Evolutionary conservation across 2,888 invertebrate species (phyloP), one percentile per base, ranked within the genome.

Genomic region (Brenthis daphne): DNA sequence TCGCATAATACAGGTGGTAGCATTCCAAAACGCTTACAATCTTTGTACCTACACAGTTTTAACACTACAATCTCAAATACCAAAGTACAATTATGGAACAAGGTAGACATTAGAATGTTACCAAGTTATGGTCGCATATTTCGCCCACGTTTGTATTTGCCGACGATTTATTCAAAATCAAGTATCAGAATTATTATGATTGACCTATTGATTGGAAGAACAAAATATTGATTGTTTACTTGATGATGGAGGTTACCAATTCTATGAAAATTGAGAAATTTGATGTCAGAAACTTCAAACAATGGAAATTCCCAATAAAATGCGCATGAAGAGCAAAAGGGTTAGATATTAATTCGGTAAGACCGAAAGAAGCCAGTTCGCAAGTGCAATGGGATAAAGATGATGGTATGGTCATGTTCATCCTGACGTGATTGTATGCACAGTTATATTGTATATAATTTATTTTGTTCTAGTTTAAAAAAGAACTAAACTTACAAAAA

Each of bases 91-190:
- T 82, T 72, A 76, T 72, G 79, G 70, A 77, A 82, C 80, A 85
- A 81, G 82, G 84, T 79, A 77, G 79, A 83, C 78, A 83, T 81
- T 85, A 74, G 83, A 80, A 80, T 77, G 78, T 76, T 74, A 76
- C 79, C 77, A 77, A 71, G 73, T 73, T 74, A 77, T 80, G 78
- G 83, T 83, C 82, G 83, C 85, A 85, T 86, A 84, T 82, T 86
- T 85, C 87, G 84, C 90, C 91, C 86, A 90, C 91, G 81, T 84
- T 84, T 77, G 80, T 84, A 84, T 78, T 82, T 82, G 82, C 81
- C 83, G 81, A 84, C 86, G 85, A 87, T 85, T 88, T 87, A 87
- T 89, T 84, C 85, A 83, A 86, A 89, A 88, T 85, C 86, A 87
- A 88, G 87, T 85, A 89, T 88, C 84, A 84, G 84, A 68, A 71